phyloP scores from a whole-genome alignment of 2,888 invertebrate species.

The Ecdyonurus torrentis region DNA sequence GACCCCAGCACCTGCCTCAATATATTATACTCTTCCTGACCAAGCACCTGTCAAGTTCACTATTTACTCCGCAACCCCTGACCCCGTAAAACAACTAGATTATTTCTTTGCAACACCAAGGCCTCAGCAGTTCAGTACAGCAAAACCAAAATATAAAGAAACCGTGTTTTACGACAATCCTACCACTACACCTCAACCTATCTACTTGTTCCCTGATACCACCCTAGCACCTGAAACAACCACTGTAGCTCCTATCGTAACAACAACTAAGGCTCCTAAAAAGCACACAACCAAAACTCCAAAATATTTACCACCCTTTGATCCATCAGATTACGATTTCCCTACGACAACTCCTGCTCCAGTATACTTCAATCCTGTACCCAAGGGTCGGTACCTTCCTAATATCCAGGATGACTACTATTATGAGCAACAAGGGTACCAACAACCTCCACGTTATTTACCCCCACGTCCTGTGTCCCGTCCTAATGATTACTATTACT shows the following conservation, averaged over 20 bases:
- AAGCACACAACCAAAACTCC: not conserved
- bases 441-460: not conserved
- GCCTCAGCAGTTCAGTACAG: not conserved
- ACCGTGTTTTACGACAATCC: not conserved
- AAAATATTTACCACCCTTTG: not conserved
- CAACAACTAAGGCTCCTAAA: not conserved
- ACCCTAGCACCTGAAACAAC: not conserved
- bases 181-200: not conserved
- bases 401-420: not conserved
- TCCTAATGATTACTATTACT: not conserved
- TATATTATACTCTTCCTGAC: not conserved
- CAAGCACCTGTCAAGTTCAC: not conserved
- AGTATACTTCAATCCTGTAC: not conserved
- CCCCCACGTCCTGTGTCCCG: not conserved
- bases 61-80: not conserved
- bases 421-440: not conserved
- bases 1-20: not conserved
- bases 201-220: not conserved
- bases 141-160: too few relatives aligned
- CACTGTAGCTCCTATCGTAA: not conserved
- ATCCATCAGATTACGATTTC: not conserved
- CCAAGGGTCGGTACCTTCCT: not conserved
- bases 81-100: not conserved
- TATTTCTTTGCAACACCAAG: not conserved
- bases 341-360: slow-evolving; percentile 2